Evolutionary conservation across 2,888 invertebrate species (phyloP), one percentile per base, ranked within the genome.

Genomic region (Mesorhabditis belari): DNA sequence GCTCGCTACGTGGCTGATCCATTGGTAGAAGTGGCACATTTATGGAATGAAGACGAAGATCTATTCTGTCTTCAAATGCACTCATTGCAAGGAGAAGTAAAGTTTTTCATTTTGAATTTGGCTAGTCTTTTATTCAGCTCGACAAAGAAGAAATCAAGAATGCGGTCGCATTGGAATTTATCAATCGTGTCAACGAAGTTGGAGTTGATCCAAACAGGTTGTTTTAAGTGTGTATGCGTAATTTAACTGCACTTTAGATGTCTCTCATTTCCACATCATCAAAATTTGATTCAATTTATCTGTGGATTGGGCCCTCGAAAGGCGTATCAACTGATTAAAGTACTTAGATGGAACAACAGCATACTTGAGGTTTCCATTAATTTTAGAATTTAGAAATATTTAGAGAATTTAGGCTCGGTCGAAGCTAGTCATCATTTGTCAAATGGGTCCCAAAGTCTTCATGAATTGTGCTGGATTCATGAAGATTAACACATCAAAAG

Each of bases 381-480:
- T 2, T n/a, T 3, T 51, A n/a, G 21, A 12, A 51, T 51, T 19
- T n/a, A 12, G 21, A 19, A n/a, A 29, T 3, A 29, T 9, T n/a
- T 57, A 23, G 9, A 57, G n/a, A 21, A 57, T 25, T 21, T 57
- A 55, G 19, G 12, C 93, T 81, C 85, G 95, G 79, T 93, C 94
- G 0, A 94, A 95, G 80, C 85, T 98, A 23, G 94, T 98, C 17
- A 94, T 92, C 0, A 87, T 89, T 2, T 95, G 93, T 81, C 92
- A 93, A 79, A 91, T 98, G 90, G 96, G 96, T 0, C 95, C 95
- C 0, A 93, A 92, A 84, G 92, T 96, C 0, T 96, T 98, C 81
- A 92, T 98, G 71, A 98, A 98, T 82, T 95, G 95, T 84, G 94
- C 96, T 6, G 98, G 96, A 26, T 98, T 99, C 81, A 92, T 99